Percentiles rank a stretch among this genome's conserved stretches.
Evolutionary conservation across 2,797 vertebrate genomes (phyloP).

Genomic region (Lophius americanus): DNA sequence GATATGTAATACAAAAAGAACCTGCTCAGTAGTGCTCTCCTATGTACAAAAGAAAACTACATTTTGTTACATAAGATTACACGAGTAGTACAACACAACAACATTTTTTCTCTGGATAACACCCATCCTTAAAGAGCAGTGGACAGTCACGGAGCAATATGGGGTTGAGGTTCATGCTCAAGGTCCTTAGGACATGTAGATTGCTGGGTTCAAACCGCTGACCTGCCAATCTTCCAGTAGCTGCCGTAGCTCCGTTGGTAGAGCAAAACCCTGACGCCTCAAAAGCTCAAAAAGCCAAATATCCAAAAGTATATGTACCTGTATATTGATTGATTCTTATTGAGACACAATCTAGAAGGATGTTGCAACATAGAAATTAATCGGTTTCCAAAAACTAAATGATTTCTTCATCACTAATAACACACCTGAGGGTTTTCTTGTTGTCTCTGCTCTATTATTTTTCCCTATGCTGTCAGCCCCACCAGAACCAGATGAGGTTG

Average conservation of each 20-base stretch:
- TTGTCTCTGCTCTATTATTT: neutral
- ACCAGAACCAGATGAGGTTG: rapidly evolving
- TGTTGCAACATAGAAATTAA: neutral
- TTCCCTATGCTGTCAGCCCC: neutral
- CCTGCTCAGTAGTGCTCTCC: neutral
- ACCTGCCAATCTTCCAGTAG: no score
- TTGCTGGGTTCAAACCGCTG: no score
- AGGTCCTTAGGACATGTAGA: no score
- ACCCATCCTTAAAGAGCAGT: no score
- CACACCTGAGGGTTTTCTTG: slow-evolving; percentile 43
- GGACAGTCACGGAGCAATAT: neutral
- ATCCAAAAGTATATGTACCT: neutral
- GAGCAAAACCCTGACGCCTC: no score
- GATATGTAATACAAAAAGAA: neutral
- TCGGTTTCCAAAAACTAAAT: neutral
- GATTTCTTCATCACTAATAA: neutral
- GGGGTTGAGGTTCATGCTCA: neutral
- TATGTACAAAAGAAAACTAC: neutral
- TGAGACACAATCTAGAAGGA: neutral
- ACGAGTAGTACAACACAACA: no score
- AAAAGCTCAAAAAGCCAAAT: neutral
- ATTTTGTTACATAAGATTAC: no score
- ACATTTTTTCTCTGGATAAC: no score
- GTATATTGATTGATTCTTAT: neutral
- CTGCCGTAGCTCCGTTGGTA: no score